phyloP scores from a whole-genome alignment of 2,888 invertebrate species.

The Epinotia ramella region DNA sequence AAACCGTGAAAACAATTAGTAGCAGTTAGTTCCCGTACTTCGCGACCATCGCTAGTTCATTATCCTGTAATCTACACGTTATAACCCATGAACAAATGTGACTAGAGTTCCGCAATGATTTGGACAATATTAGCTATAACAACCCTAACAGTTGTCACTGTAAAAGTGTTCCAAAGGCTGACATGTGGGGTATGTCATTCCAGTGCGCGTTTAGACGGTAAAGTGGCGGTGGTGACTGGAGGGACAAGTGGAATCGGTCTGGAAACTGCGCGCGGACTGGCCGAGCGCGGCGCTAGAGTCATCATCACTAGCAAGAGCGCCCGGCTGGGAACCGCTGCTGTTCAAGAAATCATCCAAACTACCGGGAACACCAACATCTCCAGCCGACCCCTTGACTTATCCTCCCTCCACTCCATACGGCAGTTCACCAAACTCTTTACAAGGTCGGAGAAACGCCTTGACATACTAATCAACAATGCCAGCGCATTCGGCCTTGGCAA shows the following conservation, averaged over 20 bases:
- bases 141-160: slow-evolving; percentile 57
- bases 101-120: slow-evolving; percentile 38
- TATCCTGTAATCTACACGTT: neutral
- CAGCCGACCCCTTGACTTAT: slow-evolving; percentile 72
- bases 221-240: slow-evolving; percentile 78
- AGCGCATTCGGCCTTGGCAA: slow-evolving; percentile 80
- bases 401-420: slow-evolving; percentile 78
- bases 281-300: slow-evolving; percentile 79
- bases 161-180: slow-evolving; percentile 76
- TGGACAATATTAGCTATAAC: slow-evolving; percentile 52
- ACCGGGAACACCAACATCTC: slow-evolving; percentile 72
- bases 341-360: slow-evolving; percentile 68
- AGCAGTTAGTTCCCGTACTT: slow-evolving; percentile 29
- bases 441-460: slow-evolving; percentile 78
- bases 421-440: slow-evolving; percentile 84
- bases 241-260: slow-evolving; percentile 82
- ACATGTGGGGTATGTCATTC: slow-evolving; percentile 74
- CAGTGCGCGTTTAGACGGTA: slow-evolving; percentile 78
- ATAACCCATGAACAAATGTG: slow-evolving; percentile 12
- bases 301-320: slow-evolving; percentile 81
- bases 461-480: slow-evolving; percentile 87
- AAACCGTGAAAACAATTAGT: slow-evolving; percentile 37
- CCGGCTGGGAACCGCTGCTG: slow-evolving; percentile 69
- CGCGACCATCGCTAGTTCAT: neutral
- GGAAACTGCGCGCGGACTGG: slow-evolving; percentile 82